These are phyloP conservation scores for Miichthys miiuy DNA, from an alignment of 2,797 vertebrate genomes.

Conservation along the genomic window DNA sequence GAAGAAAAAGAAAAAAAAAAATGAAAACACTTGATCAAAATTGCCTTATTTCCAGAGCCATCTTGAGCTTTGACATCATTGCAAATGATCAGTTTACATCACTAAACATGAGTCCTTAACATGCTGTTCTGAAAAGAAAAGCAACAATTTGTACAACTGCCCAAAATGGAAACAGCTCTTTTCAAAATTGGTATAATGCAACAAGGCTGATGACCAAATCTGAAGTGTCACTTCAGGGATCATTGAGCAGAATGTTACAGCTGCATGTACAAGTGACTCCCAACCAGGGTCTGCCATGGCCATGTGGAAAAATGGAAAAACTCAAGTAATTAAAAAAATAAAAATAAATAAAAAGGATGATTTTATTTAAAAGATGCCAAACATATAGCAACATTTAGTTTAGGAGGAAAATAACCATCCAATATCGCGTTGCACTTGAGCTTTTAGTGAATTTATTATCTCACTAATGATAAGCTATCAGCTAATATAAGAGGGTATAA, in stretches of 20 bases:
- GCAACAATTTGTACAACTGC: neutral
- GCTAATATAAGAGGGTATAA: neutral
- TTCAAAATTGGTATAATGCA: neutral
- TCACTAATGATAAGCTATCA: neutral
- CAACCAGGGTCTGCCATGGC: neutral
- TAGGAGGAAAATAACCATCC: neutral
- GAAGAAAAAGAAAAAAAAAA: slow-evolving; percentile 8
- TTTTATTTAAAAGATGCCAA: neutral
- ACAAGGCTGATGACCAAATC: neutral
- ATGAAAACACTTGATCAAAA: slow-evolving; percentile 40
- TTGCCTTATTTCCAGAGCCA: slow-evolving; percentile 27
- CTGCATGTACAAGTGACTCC: neutral
- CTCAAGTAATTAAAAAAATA: neutral
- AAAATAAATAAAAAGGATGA: neutral
- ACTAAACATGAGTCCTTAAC: slow-evolving; percentile 22
- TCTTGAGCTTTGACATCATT: slow-evolving; percentile 28
- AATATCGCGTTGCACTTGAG: neutral
- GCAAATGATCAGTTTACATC: slow-evolving; percentile 20
- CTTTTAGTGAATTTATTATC: neutral
- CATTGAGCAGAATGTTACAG: neutral
- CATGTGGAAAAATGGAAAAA: neutral
- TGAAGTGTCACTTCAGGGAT: neutral
- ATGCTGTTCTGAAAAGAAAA: slow-evolving; percentile 1
- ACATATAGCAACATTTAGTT: neutral
- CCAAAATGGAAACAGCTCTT: neutral